These are phyloP conservation scores for Carettochelys insculpta DNA, from an alignment of 2,113 vertebrate genomes.

Conservation along the genomic window DNA sequence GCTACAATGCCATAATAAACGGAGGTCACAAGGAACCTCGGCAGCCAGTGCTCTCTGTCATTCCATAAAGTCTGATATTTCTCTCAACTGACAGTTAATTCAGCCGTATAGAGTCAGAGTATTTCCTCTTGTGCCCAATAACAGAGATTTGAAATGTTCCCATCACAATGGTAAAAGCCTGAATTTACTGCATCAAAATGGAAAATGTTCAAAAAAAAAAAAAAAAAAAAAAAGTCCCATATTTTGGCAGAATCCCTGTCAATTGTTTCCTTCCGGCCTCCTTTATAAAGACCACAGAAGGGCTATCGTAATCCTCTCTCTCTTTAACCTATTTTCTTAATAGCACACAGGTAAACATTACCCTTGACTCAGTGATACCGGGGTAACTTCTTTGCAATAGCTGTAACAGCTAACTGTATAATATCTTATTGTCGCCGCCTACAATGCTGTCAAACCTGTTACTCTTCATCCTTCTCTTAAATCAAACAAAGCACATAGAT, in stretches of 20 bases:
- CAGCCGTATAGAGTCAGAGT: not conserved
- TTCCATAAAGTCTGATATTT: not conserved
- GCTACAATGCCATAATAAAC: not conserved
- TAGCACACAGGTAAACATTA: conserved; percentile 17
- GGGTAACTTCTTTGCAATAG: not conserved
- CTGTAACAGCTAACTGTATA: conserved; percentile 12
- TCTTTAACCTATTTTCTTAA: not conserved
- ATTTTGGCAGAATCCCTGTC: not conserved
- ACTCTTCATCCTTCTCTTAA: conserved; percentile 13
- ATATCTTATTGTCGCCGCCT: not conserved
- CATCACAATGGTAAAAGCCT: not conserved
- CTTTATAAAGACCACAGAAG: not conserved
- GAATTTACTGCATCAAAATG: not conserved
- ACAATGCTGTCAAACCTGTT: conserved; percentile 5
- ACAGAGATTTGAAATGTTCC: not conserved
- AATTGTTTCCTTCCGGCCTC: not conserved
- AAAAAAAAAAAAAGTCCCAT: not conserved
- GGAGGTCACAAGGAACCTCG: not conserved
- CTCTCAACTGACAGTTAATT: not conserved
- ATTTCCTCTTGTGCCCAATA: not conserved
- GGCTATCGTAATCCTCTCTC: not conserved
- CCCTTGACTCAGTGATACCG: conserved; percentile 17
- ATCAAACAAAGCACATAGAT: not conserved
- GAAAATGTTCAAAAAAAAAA: not conserved
- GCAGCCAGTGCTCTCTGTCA: not conserved